Percentiles rank a stretch among this genome's conserved stretches.
Evolutionary conservation across 2,797 vertebrate species (phyloP).

Genomic region (Microctenopoma stevenorrisi): DNA sequence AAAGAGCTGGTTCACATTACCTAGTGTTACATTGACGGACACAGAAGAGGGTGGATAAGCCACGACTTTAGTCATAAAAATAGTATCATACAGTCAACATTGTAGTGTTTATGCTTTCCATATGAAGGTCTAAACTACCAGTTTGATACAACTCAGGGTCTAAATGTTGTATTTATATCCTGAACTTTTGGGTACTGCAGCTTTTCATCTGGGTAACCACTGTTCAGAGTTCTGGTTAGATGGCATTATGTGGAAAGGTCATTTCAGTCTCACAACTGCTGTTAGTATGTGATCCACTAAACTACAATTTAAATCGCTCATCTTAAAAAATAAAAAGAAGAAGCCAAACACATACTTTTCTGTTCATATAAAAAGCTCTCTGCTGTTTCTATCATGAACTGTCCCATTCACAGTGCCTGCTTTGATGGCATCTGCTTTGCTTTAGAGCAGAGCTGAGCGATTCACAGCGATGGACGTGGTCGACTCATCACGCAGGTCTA

Average conservation of each 20-base stretch:
- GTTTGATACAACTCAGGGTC: slow-evolving; percentile 8
- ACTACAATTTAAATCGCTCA: slow-evolving; percentile 34
- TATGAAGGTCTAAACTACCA: slow-evolving; percentile 10
- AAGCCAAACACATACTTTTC: slow-evolving; percentile 24
- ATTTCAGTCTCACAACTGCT: slow-evolving; percentile 46
- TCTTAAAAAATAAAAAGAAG: slow-evolving; percentile 19
- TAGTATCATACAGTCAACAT: slow-evolving; percentile 35
- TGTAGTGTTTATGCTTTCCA: slow-evolving; percentile 35
- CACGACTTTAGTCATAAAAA: slow-evolving; percentile 49
- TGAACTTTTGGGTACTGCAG: not conserved
- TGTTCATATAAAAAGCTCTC: slow-evolving; percentile 36
- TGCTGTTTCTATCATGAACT: slow-evolving; percentile 65
- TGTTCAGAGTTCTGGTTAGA: slow-evolving; percentile 19
- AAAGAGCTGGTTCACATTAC: not conserved
- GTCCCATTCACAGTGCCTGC: slow-evolving; percentile 50
- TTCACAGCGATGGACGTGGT: slow-evolving; percentile 72
- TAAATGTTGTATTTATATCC: slow-evolving; percentile 5
- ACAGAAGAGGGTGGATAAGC: slow-evolving; percentile 15
- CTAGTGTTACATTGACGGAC: slow-evolving; percentile 33
- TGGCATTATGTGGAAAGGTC: slow-evolving; percentile 43
- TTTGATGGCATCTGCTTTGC: slow-evolving; percentile 79
- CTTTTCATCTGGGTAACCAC: not conserved
- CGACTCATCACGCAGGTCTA: slow-evolving; percentile 75
- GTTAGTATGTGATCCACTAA: slow-evolving; percentile 34
- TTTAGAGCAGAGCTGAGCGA: slow-evolving; percentile 71